phyloP scores from a whole-genome alignment of 2,113 vertebrate genomes.

The Zosterops japonicus region DNA sequence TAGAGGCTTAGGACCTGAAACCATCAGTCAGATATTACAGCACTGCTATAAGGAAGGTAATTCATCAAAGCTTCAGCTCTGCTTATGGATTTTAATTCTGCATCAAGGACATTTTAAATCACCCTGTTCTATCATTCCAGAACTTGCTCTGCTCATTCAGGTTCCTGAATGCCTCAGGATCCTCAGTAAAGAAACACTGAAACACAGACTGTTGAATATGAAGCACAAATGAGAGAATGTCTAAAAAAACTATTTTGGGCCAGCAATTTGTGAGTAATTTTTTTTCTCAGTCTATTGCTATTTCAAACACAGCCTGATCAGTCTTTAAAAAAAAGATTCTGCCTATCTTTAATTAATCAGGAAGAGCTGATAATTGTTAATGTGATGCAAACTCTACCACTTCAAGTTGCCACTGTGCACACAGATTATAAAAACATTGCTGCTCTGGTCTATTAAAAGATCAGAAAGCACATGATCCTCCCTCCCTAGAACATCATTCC shows the following conservation, averaged over 20 bases:
- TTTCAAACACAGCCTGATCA: neutral
- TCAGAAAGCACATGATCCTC: constrained; percentile 48
- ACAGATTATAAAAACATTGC: neutral
- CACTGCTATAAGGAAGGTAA: neutral
- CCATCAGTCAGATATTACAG: neutral
- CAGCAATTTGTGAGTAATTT: neutral
- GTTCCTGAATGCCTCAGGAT: neutral
- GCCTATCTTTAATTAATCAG: constrained; percentile 11
- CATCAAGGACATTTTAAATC: neutral
- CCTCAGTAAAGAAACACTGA: neutral
- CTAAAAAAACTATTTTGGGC: neutral
- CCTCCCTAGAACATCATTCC: constrained; percentile 22
- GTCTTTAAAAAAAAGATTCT: neutral
- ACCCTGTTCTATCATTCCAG: neutral
- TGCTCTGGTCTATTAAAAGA: constrained; percentile 51
- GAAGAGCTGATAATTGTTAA: neutral
- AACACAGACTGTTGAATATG: neutral
- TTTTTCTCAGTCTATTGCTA: neutral
- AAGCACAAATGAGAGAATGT: neutral
- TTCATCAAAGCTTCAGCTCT: neutral
- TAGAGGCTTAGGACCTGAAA: constrained; percentile 14
- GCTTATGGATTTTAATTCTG: neutral
- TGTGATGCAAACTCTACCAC: neutral
- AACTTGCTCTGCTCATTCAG: neutral
- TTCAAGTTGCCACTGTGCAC: neutral